Percentiles rank a stretch among this genome's conserved stretches.
These are phyloP conservation scores for Crotalus helleri DNA, from an alignment of 2,113 vertebrate species.

Conservation along the genomic window DNA sequence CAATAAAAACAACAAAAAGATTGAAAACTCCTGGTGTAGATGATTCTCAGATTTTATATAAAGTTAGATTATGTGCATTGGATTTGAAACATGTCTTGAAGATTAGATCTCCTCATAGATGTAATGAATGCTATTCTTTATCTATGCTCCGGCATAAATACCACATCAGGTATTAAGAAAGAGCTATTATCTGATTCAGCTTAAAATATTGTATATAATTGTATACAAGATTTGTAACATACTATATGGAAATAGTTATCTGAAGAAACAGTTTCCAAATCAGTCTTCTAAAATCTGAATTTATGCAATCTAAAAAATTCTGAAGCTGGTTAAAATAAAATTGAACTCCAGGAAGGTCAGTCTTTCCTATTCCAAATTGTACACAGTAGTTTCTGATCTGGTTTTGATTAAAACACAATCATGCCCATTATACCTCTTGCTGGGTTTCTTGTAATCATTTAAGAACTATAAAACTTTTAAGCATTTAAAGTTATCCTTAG, in stretches of 20 bases:
- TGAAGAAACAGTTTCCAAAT: background rate
- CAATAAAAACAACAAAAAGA: background rate
- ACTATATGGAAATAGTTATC: background rate
- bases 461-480: constrained; percentile 61
- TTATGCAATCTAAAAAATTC: fast-evolving
- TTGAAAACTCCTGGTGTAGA: background rate
- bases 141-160: background rate
- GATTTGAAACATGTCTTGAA: background rate
- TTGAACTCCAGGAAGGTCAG: background rate
- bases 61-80: background rate
- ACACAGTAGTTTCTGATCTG: constrained; percentile 38
- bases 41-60: background rate
- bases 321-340: background rate
- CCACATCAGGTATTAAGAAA: background rate
- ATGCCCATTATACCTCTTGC: constrained; percentile 56
- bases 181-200: background rate
- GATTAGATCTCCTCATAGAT: background rate
- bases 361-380: background rate
- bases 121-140: background rate
- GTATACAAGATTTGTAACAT: background rate
- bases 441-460: constrained; percentile 59
- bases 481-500: constrained; percentile 61
- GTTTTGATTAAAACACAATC: constrained; percentile 53
- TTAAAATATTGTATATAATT: background rate
- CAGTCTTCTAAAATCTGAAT: background rate